Evolutionary conservation across 53 echinoderm and acorn worm genomes (phyloP).

Genomic region (Stichopus horrens): DNA sequence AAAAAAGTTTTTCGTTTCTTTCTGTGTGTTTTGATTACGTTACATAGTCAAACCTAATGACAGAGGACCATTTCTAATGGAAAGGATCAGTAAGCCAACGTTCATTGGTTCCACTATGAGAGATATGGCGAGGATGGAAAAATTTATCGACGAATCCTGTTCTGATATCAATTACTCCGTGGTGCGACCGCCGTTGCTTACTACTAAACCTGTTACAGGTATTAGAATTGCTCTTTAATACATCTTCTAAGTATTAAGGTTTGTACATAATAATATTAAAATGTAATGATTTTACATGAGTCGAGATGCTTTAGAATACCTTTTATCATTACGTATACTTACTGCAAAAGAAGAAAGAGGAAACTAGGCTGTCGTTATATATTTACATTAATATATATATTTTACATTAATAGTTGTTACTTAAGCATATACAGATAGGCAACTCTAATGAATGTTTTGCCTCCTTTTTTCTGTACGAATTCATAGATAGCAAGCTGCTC

Average conservation of each 20-base stretch:
- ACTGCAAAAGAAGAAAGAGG: too few relatives aligned
- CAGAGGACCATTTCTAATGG: neutral
- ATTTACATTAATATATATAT: too few relatives aligned
- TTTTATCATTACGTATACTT: too few relatives aligned
- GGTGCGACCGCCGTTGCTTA: constrained; percentile 10
- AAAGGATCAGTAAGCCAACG: neutral
- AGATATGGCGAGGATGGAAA: constrained; percentile 17
- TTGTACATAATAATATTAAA: neutral
- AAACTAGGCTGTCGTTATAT: too few relatives aligned
- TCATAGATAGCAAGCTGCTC: too few relatives aligned
- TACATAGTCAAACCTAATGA: neutral
- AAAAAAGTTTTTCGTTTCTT: too few relatives aligned
- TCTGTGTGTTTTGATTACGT: too few relatives aligned
- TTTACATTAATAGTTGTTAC: too few relatives aligned
- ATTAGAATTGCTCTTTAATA: neutral
- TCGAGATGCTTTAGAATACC: too few relatives aligned
- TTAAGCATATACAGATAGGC: too few relatives aligned
- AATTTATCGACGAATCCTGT: neutral
- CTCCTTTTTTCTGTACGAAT: too few relatives aligned
- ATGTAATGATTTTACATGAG: neutral
- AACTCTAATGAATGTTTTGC: too few relatives aligned
- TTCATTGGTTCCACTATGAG: neutral
- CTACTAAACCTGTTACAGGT: neutral
- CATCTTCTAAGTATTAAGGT: neutral
- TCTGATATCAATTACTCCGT: constrained; percentile 24